phyloP scores from a whole-genome alignment of 2,888 invertebrate genomes.

The Hirudinaria manillensis region DNA sequence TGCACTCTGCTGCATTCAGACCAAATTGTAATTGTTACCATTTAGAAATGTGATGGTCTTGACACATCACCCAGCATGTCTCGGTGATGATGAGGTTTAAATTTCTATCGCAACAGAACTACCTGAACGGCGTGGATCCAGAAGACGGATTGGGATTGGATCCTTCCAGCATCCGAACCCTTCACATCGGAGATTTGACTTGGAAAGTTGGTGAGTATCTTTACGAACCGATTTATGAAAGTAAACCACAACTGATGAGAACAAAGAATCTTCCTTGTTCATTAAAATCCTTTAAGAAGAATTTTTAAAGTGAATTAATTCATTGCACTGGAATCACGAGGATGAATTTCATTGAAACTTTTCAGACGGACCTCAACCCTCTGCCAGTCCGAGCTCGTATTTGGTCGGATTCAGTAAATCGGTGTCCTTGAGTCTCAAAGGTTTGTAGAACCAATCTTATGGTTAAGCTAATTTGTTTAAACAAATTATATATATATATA shows the following conservation, averaged over 20 bases:
- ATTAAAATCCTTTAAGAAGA: no score
- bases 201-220: conserved; percentile 21
- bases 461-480: neutral
- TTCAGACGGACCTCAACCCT: conserved; percentile 20
- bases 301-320: no score
- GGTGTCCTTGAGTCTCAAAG: conserved; percentile 26
- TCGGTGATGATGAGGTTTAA: neutral
- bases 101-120: neutral
- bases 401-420: conserved; percentile 26
- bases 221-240: neutral
- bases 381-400: conserved; percentile 23
- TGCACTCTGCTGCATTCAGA: no score
- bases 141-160: conserved; percentile 21
- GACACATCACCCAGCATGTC: no score
- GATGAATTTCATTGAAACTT: no score
- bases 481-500: no score
- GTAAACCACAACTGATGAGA: no score
- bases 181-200: conserved; percentile 17
- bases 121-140: conserved; percentile 16
- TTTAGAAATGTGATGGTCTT: no score
- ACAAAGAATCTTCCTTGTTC: no score
- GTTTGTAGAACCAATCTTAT: neutral
- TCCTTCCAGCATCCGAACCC: conserved; percentile 14
- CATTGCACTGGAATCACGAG: no score
- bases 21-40: no score